Percentiles rank a stretch among this genome's conserved stretches.
Conservation (phyloP, 1,140 invertebrate genomes). For the Littorina saxatilis region DNA sequence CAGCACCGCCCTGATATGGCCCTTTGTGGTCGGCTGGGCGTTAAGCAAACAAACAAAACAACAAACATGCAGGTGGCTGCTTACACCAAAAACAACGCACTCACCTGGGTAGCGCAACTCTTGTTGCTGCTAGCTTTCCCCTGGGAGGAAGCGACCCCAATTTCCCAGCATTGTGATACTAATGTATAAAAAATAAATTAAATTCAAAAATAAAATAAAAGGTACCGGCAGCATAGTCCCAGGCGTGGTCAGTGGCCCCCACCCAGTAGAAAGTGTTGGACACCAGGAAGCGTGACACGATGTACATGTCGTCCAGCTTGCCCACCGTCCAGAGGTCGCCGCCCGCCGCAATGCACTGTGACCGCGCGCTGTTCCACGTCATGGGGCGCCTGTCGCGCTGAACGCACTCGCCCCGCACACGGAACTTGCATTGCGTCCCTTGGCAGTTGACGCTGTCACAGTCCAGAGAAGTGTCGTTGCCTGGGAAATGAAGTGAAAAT, state of each 20-base stretch:
- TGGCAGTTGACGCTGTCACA: constrained; percentile 2
- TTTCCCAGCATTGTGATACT: too few species aligned
- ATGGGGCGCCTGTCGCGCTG: constrained; percentile 9
- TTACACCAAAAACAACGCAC: too few species aligned
- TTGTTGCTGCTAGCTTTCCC: too few species aligned
- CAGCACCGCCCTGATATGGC: too few species aligned
- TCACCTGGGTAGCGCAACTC: too few species aligned
- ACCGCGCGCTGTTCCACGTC: constrained; percentile 35
- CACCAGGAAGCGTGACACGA: constrained; percentile 21
- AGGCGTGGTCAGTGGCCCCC: constrained; percentile 33
- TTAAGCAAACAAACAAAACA: too few species aligned
- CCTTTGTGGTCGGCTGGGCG: too few species aligned
- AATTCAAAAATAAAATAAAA: too few species aligned
- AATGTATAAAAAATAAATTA: too few species aligned
- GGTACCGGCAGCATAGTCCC: constrained; percentile 32
- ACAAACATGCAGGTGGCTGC: too few species aligned
- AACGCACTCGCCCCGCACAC: constrained; percentile 29
- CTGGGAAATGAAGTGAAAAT: too few species aligned
- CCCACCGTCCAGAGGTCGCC: constrained; percentile 36
- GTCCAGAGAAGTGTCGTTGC: constrained; percentile 8
- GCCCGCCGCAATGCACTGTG: constrained; percentile 18
- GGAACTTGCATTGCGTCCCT: constrained; percentile 1
- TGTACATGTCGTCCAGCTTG: constrained; percentile 32
- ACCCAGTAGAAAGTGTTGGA: constrained; percentile 34
- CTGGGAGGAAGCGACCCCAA: too few species aligned